Conservation (phyloP, 1,140 invertebrate genomes). For the Habropoda laboriosa region DNA sequence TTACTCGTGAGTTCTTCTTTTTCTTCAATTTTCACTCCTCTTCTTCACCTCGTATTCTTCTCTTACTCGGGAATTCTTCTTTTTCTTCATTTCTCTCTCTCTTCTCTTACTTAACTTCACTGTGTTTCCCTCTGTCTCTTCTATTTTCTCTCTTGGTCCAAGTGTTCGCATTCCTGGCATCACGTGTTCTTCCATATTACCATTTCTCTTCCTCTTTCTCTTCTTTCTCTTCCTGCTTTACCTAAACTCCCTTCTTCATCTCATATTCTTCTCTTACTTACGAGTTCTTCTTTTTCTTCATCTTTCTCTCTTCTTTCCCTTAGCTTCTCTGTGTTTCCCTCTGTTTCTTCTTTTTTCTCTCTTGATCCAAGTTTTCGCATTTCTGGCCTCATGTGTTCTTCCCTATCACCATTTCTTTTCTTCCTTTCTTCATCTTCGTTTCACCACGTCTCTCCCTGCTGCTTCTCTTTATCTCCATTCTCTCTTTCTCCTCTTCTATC, state of each 20-base stretch:
- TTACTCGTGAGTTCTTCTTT: too few species aligned
- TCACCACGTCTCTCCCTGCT: slow-evolving; percentile 34
- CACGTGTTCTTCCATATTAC: slow-evolving; percentile 10
- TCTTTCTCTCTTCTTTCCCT: too few species aligned
- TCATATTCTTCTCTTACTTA: slow-evolving; percentile 21
- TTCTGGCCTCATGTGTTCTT: slow-evolving; percentile 34
- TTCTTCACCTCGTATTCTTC: not conserved
- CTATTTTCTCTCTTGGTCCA: not conserved
- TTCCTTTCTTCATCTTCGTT: not conserved
- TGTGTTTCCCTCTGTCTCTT: slow-evolving; percentile 12
- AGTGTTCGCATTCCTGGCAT: slow-evolving; percentile 56
- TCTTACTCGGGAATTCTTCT: too few species aligned
- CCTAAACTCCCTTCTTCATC: not conserved
- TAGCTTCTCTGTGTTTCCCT: too few species aligned
- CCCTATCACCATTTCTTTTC: slow-evolving; percentile 16
- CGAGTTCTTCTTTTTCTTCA: too few species aligned
- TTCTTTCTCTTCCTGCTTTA: not conserved
- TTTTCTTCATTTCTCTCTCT: too few species aligned
- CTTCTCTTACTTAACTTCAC: too few species aligned
- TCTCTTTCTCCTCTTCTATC: not conserved
- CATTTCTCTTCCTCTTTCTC: not conserved
- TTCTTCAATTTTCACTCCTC: too few species aligned
- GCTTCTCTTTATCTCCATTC: not conserved
- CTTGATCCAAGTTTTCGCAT: slow-evolving; percentile 46
- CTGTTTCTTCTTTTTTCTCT: not conserved